Base-by-base conservation (phyloP, 2,113 vertebrate species). In the Embiotoca jacksoni region DNA sequence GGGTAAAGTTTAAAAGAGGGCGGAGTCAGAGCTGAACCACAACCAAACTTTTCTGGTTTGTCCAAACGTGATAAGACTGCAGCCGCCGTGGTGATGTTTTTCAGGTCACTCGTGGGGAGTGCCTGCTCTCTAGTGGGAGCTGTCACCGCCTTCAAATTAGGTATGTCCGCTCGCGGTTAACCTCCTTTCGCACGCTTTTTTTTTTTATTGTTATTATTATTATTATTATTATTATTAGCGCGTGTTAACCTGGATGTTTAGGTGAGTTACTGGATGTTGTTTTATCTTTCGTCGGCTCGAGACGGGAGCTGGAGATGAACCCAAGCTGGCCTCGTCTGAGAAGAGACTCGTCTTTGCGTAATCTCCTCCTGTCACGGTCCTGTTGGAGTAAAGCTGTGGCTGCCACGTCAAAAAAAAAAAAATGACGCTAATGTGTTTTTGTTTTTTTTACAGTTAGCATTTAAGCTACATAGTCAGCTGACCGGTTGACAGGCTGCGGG, bases 121-220 rank as follows among this genome's bases (percentile, higher is more conserved):
- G 94, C 91, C 72, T 92, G 93, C 90, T 88, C 93, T 89, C 92
- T 94, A 1, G 33, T 94, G 3, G 94, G 93, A 92, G 90, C 89
- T 68, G 90, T 89, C 4, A 57, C 92, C 50, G 78, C 85, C 3
- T 84, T 90, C 8, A 93, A 84, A 91, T 64, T 90, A 1, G 94
- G 95, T 95, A 93, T 3, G 88, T 84, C 3, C 5, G 2, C 31
- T 9, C 36, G 0, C 1, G 5, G 52, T 30, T 32, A 23, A 23
- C 23, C 1, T 33, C 0, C 9, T 7, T 33, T 5, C 16, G 23
- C 49, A 10, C 7, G 41, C 23, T 23, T 23, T 23, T 23, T 23
- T n/a, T n/a, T n/a, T n/a, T n/a, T 23, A 23, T 23, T 23, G 23
- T 23, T 23, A 23, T 23, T 23, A 23, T 23, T 23, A 23, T 23